phyloP scores from a whole-genome alignment of 1,140 invertebrate genomes.

The Neuroterus valhalla region DNA sequence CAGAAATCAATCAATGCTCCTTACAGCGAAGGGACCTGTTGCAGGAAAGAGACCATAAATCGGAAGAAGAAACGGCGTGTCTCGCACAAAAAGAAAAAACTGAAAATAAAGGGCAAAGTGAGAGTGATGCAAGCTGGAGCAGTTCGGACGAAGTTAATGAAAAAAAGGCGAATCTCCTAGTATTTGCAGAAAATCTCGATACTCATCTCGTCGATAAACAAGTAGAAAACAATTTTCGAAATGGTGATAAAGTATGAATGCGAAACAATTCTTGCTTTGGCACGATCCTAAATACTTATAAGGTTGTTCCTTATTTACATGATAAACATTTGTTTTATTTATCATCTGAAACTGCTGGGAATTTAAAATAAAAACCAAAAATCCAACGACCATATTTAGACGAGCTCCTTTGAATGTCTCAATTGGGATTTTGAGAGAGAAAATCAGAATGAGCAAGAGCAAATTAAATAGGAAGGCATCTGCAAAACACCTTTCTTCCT shows the following conservation, averaged over 20 bases:
- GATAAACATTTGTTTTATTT: too few relatives aligned
- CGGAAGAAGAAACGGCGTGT: constrained; percentile 31
- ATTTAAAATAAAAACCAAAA: too few relatives aligned
- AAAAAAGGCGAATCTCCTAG: constrained; percentile 5
- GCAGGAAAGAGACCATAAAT: constrained; percentile 21
- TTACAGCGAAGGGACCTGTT: constrained; percentile 35
- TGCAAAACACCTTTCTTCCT: too few relatives aligned
- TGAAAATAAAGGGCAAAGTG: constrained; percentile 52
- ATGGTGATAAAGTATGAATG: background rate
- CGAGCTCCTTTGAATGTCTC: too few relatives aligned
- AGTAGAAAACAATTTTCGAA: constrained; percentile 30
- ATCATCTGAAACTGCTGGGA: too few relatives aligned
- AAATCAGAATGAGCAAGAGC: too few relatives aligned
- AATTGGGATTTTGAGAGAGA: too few relatives aligned
- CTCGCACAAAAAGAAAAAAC: constrained; percentile 39
- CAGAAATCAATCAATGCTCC: background rate
- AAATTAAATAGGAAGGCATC: too few relatives aligned
- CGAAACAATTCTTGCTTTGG: too few relatives aligned
- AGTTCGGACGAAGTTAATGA: constrained; percentile 58
- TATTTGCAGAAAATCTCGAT: constrained; percentile 2
- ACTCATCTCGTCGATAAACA: constrained; percentile 27
- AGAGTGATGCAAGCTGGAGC: constrained; percentile 66
- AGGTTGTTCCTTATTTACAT: too few relatives aligned
- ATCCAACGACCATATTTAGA: too few relatives aligned
- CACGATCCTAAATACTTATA: too few relatives aligned